Percentiles rank a stretch among this genome's conserved stretches.
Evolutionary conservation across 2,797 vertebrate species (phyloP).

Genomic region (Brotogeris chrysoptera): DNA sequence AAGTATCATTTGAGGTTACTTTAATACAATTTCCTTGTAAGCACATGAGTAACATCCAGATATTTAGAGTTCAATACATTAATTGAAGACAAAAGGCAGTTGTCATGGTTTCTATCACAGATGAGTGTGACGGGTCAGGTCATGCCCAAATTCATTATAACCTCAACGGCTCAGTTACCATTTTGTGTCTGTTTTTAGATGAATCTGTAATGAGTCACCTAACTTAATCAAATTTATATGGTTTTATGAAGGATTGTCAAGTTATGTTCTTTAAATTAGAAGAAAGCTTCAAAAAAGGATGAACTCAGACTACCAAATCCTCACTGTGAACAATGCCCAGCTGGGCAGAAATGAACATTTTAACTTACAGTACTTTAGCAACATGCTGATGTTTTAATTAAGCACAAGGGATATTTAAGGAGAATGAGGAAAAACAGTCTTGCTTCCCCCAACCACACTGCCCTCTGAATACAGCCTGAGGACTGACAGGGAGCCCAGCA

Average conservation of each 20-base stretch:
- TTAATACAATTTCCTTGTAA: conserved; percentile 53
- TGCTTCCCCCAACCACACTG: not conserved
- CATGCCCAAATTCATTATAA: conserved; percentile 40
- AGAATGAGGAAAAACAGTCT: not conserved
- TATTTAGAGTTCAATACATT: conserved; percentile 53
- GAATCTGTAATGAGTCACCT: not conserved
- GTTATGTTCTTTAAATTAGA: conserved; percentile 8
- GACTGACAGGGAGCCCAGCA: not conserved
- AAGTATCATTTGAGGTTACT: conserved; percentile 42
- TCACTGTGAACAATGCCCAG: not conserved
- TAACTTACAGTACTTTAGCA: not conserved
- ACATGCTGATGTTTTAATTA: conserved; percentile 10
- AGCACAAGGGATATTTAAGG: not conserved
- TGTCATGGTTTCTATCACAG: conserved; percentile 50
- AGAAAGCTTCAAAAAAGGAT: not conserved
- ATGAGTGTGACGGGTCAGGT: conserved; percentile 31
- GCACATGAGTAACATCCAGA: conserved; percentile 35
- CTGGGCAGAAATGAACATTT: not conserved
- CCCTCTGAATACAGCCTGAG: not conserved
- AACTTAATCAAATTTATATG: conserved; percentile 35
- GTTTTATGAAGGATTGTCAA: conserved; percentile 4
- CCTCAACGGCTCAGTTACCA: not conserved
- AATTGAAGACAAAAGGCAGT: conserved; percentile 56
- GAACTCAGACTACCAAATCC: not conserved
- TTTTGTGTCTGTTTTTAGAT: not conserved